A percentile compares a stretch with the other conserved stretches of the same genome.
Conservation (phyloP, 2,888 invertebrate species). For the Chalcosyrphus nemorum region DNA sequence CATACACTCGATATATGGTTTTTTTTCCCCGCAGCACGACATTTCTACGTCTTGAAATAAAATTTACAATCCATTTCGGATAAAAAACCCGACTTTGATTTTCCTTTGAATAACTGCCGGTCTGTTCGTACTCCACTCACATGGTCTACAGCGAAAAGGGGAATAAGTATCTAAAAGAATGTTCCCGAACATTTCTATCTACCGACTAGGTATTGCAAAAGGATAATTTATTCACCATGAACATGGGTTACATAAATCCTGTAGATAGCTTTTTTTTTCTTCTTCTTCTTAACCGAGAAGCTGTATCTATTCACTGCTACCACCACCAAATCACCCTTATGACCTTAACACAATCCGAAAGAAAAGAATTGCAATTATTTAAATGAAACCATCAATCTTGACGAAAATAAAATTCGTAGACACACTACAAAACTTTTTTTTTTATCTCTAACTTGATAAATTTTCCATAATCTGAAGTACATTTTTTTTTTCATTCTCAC, state of each 20-base stretch:
- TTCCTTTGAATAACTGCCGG: conserved; percentile 15
- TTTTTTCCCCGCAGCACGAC: conserved; percentile 39
- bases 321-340: conserved; percentile 25
- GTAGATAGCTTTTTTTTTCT: background rate
- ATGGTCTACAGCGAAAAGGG: conserved; percentile 18
- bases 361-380: conserved; percentile 4
- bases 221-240: conserved; percentile 48
- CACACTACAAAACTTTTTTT: background rate
- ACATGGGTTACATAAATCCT: conserved; percentile 56
- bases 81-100: conserved; percentile 1
- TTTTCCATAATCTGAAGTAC: background rate
- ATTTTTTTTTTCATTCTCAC: background rate
- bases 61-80: conserved; percentile 14
- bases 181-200: conserved; percentile 42
- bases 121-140: background rate
- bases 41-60: conserved; percentile 19
- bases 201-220: conserved; percentile 11
- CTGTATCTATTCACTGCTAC: conserved; percentile 23
- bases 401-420: background rate
- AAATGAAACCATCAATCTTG: background rate
- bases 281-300: conserved; percentile 14
- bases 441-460: background rate
- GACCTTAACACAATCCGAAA: conserved; percentile 31
- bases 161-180: conserved; percentile 39
- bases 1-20: background rate